Conservation (phyloP, 2,113 vertebrate genomes). For the Chionis minor region DNA sequence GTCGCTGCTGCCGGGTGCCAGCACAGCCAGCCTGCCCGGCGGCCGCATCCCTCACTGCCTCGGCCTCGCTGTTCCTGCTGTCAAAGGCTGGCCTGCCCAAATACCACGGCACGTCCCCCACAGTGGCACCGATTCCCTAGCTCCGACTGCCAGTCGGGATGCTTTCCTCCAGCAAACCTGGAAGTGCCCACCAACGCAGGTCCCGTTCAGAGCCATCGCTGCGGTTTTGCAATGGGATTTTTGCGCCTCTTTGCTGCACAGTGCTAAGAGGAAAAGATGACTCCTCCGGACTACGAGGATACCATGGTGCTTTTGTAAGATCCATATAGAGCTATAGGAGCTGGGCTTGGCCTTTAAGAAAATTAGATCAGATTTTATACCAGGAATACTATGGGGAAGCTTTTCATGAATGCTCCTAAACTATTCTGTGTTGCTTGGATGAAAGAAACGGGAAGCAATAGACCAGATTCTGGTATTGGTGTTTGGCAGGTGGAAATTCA, state of each 20-base stretch:
- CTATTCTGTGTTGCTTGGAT: not conserved
- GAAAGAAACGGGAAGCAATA: not conserved
- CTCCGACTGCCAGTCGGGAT: rapidly evolving
- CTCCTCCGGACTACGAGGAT: not conserved
- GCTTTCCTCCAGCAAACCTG: not conserved
- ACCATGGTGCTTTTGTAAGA: not conserved
- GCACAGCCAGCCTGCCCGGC: not conserved
- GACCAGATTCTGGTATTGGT: not conserved
- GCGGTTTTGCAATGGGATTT: not conserved
- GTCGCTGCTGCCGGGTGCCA: not conserved
- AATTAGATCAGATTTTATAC: not conserved
- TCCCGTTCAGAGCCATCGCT: not conserved
- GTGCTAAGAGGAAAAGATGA: not conserved
- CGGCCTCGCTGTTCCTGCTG: not conserved
- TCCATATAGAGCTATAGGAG: not conserved
- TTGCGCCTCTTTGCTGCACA: not conserved
- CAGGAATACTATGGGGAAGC: not conserved
- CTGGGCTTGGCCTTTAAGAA: not conserved
- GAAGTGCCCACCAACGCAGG: no score
- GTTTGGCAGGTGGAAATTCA: not conserved
- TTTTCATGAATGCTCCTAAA: not conserved
- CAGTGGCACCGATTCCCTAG: not conserved
- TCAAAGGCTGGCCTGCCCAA: not conserved
- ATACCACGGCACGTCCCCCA: rapidly evolving
- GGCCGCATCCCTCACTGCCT: not conserved